Percentiles rank a stretch among this genome's conserved stretches.
Conservation (phyloP, 2,113 vertebrate genomes). For the Sterrhoptilus dennistouni region DNA sequence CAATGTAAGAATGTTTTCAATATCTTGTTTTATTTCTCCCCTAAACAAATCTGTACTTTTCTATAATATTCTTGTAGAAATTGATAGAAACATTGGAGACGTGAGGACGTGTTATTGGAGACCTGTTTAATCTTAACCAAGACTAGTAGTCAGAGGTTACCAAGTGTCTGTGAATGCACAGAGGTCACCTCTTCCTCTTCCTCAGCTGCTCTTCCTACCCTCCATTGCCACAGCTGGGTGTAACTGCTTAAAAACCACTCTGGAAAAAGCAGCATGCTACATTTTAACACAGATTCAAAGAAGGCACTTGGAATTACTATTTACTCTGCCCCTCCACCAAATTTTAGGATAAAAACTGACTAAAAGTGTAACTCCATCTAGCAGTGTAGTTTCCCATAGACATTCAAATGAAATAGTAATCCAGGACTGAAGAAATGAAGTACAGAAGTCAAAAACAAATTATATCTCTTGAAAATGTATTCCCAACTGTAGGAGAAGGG, state of each 20-base stretch:
- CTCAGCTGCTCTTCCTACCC: background rate
- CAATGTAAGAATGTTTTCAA: background rate
- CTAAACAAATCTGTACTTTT: background rate
- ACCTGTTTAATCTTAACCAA: background rate
- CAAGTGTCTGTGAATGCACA: background rate
- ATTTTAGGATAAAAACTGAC: background rate
- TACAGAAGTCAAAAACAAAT: background rate
- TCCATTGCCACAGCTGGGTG: background rate
- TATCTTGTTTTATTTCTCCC: background rate
- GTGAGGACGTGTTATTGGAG: background rate
- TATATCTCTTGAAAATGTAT: background rate
- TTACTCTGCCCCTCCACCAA: background rate
- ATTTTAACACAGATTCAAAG: background rate
- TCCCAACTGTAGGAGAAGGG: background rate
- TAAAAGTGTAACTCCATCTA: background rate
- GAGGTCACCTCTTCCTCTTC: background rate
- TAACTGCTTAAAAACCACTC: background rate
- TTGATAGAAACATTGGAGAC: background rate
- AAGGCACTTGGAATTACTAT: accelerated
- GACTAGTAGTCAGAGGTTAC: background rate
- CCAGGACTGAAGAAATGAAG: background rate
- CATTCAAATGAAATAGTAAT: background rate
- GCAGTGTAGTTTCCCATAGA: background rate
- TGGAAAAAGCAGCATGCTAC: background rate
- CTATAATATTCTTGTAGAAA: background rate